Conservation (phyloP, 2,797 vertebrate genomes). For the Neomorphus geoffroyi region DNA sequence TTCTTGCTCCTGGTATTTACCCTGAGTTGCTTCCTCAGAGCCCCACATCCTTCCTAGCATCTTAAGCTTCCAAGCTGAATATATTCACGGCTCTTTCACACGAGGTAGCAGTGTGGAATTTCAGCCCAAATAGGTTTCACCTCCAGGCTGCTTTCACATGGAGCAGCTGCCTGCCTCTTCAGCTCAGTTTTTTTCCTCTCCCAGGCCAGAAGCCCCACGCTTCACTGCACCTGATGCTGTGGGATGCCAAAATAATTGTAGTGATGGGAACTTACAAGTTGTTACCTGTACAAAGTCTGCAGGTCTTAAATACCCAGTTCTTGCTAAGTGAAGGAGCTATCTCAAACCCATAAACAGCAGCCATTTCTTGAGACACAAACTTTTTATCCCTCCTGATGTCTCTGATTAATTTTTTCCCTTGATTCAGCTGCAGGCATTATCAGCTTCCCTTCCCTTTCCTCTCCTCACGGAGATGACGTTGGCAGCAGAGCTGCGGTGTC, state of each 20-base stretch:
- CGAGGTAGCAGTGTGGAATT: not conserved
- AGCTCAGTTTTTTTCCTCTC: not conserved
- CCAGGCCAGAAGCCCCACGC: not conserved
- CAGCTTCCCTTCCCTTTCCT: not conserved
- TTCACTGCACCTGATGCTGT: not conserved
- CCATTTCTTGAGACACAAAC: not conserved
- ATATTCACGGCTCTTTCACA: not conserved
- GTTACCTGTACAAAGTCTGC: not conserved
- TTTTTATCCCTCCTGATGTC: not conserved
- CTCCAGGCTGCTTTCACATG: not conserved
- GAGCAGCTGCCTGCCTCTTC: not conserved
- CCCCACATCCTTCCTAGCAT: not conserved
- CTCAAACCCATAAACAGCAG: not conserved
- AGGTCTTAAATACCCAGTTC: not conserved
- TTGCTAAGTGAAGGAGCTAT: not conserved
- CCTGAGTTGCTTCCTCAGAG: too few species aligned
- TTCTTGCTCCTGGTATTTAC: not conserved
- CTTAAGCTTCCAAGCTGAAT: not conserved
- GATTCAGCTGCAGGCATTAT: not conserved
- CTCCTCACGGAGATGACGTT: not conserved
- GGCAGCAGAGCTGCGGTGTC: not conserved
- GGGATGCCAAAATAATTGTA: not conserved
- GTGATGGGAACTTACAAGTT: not conserved
- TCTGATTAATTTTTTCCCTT: not conserved
- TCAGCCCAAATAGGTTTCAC: not conserved